A percentile compares a stretch with the other conserved stretches of the same genome.
Conservation (phyloP, 2,113 vertebrate species). For the Thamnophis sirtalis region DNA sequence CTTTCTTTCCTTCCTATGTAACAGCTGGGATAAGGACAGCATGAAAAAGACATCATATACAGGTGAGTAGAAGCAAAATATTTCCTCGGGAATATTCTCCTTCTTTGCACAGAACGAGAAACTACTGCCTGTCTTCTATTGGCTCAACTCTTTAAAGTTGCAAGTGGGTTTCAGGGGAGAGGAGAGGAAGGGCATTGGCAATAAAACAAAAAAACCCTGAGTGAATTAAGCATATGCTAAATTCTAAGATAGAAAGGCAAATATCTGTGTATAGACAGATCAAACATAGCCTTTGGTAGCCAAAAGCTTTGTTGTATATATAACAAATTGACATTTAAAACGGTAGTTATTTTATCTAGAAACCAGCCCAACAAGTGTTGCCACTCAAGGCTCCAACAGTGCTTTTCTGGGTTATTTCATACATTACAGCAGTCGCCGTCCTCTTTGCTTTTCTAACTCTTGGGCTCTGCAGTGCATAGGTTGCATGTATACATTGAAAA, state of each 20-base stretch:
- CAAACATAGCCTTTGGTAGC: not conserved
- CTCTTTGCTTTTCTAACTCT: not conserved
- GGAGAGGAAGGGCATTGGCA: not conserved
- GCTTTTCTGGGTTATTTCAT: not conserved
- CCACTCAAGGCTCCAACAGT: not conserved
- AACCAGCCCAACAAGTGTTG: not conserved
- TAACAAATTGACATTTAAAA: not conserved
- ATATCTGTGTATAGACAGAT: not conserved
- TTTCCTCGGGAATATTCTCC: not conserved
- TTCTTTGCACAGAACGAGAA: not conserved
- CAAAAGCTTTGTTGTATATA: not conserved
- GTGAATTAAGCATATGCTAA: not conserved
- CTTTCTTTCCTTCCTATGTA: constrained; percentile 43
- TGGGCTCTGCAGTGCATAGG: not conserved
- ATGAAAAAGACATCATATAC: constrained; percentile 61
- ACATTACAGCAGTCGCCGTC: not conserved
- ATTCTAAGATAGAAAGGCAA: not conserved
- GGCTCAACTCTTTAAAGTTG: not conserved
- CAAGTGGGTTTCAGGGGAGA: not conserved
- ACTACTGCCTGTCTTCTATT: not conserved
- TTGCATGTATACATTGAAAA: not conserved
- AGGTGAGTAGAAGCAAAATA: constrained; percentile 44
- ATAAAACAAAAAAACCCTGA: not conserved
- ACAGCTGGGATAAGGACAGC: constrained; percentile 21
- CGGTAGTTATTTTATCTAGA: not conserved